phyloP scores from a whole-genome alignment of 1,140 invertebrate species.

The Trinorchestia longiramus region DNA sequence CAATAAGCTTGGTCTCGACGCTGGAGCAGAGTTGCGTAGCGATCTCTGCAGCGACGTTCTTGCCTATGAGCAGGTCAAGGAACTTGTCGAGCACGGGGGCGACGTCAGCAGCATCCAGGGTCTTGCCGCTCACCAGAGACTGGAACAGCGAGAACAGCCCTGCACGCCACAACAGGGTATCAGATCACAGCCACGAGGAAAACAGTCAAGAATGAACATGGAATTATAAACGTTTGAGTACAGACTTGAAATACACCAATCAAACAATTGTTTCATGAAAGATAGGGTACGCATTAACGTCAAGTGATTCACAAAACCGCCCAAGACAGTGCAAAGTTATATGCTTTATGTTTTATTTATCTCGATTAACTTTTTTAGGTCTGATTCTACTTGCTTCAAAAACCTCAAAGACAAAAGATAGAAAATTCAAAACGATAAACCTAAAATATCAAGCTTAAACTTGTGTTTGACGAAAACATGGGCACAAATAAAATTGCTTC shows the following conservation, averaged over 20 bases:
- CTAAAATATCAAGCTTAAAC: not conserved
- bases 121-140: slow-evolving; percentile 88
- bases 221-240: too few relatives aligned
- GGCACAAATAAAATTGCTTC: not conserved
- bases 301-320: too few relatives aligned
- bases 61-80: slow-evolving; percentile 94
- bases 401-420: not conserved
- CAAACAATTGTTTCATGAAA: too few relatives aligned
- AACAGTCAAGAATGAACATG: too few relatives aligned
- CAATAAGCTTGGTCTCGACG: slow-evolving; percentile 91
- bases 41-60: slow-evolving; percentile 98
- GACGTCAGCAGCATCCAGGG: slow-evolving; percentile 81
- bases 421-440: not conserved
- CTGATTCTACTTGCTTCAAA: too few relatives aligned
- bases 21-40: slow-evolving; percentile 94
- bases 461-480: not conserved
- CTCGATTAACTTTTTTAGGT: too few relatives aligned
- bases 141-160: slow-evolving; percentile 84
- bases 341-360: too few relatives aligned
- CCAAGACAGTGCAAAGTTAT: too few relatives aligned
- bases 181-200: not conserved
- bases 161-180: slow-evolving; percentile 65
- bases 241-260: too few relatives aligned
- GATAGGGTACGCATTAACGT: too few relatives aligned
- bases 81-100: slow-evolving; percentile 92